Base-by-base conservation (phyloP, 2,888 invertebrate genomes). In the Cosmorhoe ocellata region DNA sequence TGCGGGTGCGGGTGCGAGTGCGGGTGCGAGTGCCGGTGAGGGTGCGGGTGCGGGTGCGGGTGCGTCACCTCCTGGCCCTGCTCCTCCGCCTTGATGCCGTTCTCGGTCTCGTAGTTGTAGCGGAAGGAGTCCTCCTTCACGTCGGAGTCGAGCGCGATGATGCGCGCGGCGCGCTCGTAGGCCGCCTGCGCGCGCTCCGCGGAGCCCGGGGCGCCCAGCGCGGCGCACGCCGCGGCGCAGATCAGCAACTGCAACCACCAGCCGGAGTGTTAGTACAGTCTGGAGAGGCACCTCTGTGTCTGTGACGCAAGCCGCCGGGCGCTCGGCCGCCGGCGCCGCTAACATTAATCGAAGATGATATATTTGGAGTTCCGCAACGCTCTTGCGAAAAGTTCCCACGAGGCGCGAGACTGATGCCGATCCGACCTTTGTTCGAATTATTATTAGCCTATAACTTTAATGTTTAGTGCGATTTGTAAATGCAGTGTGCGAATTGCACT, bases 61-160 rank as follows among this genome's bases (percentile, higher is more conserved):
- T 18, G 4, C 4, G 3, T 64, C 64, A 89, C 89, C 85, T 89
- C 88, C 56, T 61, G 84, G 0, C 90, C 89, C 59, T 88, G 85
- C 30, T 89, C 90, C 61, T 90, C 85, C 59, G 84, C 89, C 56
- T 87, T 88, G 65, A 90, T 90, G 0, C 89, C 89, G 38, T 89
- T 90, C 59, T 90, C 89, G 4, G 90, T 90, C 63, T 90, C 89
- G 31, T 74, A 90, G 76, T 79, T 88, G 64, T 76, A 89, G 77
- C 87, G 80, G 79, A 83, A 90, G 30, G 84, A 84, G 68, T 88
- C 85, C 46, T 88, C 89, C 49, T 86, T 87, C 0, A 89, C 76
- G 12, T 89, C 88, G 0, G 88, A 74, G 62, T 90, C 84, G 56
- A 80, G 69, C 12, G 82, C 72, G 0, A 90, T 51, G 66, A 90